phyloP scores from a whole-genome alignment of 2,797 vertebrate species.

The Rhyacichthys aspro region DNA sequence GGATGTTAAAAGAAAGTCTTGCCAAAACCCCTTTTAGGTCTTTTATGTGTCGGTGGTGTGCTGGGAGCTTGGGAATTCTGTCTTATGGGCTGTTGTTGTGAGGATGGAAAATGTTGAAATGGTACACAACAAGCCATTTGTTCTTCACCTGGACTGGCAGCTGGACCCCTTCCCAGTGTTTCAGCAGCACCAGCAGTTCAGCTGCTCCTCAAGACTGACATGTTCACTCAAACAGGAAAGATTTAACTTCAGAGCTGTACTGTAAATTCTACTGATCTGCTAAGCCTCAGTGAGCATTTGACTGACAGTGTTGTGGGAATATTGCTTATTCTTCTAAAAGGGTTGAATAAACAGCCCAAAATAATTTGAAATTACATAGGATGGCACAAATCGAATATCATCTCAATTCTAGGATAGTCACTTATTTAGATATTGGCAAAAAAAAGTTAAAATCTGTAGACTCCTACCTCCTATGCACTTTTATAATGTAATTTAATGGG shows the following conservation, averaged over 20 bases:
- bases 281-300: slow-evolving; percentile 10
- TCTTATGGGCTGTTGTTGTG: slow-evolving; percentile 24
- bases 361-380: not conserved
- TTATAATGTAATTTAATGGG: not conserved
- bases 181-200: not conserved
- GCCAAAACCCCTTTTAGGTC: slow-evolving; percentile 9
- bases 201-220: slow-evolving; percentile 12
- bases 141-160: slow-evolving; percentile 15
- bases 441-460: not conserved
- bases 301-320: slow-evolving; percentile 6
- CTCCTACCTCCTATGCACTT: not conserved
- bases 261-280: slow-evolving; percentile 5
- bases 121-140: slow-evolving; percentile 26
- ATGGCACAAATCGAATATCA: not conserved
- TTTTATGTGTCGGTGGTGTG: slow-evolving; percentile 24
- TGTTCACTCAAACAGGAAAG: slow-evolving; percentile 4
- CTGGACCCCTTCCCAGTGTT: slow-evolving; percentile 8
- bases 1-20: slow-evolving; percentile 17
- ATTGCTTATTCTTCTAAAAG: slow-evolving; percentile 9
- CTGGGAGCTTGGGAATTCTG: slow-evolving; percentile 21
- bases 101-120: slow-evolving; percentile 16
- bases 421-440: not conserved
- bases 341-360: not conserved
- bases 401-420: not conserved
- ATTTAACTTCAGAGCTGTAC: not conserved